A percentile compares a stretch with the other conserved stretches of the same genome.
Evolutionary conservation across 2,113 vertebrate genomes (phyloP).

Genomic region (Nibea albiflora): DNA sequence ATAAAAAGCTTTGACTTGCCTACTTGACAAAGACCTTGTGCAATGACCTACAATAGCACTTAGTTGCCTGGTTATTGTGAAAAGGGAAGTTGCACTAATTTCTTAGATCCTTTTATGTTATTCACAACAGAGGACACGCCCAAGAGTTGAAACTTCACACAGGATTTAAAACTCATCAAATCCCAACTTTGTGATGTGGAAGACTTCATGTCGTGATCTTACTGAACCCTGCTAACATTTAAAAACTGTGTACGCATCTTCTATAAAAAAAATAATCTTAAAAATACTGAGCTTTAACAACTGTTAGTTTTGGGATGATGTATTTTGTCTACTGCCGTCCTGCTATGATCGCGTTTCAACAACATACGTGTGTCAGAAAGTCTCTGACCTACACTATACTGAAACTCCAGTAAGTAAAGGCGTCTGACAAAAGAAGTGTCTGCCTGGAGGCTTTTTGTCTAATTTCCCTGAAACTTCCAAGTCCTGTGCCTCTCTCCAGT

Average conservation of each 20-base stretch:
- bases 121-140: background rate
- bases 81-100: conserved; percentile 1
- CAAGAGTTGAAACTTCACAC: background rate
- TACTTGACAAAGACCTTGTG: conserved; percentile 2
- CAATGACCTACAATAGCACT: conserved; percentile 21
- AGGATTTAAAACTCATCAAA: background rate
- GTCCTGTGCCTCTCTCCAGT: conserved; percentile 3
- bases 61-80: conserved; percentile 18
- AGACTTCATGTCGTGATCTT: background rate
- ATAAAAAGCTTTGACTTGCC: conserved; percentile 17
- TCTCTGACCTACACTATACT: background rate
- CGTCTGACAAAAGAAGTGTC: conserved; percentile 7
- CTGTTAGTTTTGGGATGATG: background rate
- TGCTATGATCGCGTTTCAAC: background rate
- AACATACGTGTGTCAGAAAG: background rate
- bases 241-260: background rate
- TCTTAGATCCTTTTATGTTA: conserved; percentile 2
- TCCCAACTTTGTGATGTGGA: background rate
- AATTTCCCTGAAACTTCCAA: conserved; percentile 15
- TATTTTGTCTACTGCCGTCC: background rate
- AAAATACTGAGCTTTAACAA: background rate
- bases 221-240: background rate
- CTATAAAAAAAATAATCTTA: background rate
- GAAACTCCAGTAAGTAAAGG: background rate
- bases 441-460: background rate